Conservation (phyloP, 1,140 invertebrate species). For the Caenorhabditis brenneri region DNA sequence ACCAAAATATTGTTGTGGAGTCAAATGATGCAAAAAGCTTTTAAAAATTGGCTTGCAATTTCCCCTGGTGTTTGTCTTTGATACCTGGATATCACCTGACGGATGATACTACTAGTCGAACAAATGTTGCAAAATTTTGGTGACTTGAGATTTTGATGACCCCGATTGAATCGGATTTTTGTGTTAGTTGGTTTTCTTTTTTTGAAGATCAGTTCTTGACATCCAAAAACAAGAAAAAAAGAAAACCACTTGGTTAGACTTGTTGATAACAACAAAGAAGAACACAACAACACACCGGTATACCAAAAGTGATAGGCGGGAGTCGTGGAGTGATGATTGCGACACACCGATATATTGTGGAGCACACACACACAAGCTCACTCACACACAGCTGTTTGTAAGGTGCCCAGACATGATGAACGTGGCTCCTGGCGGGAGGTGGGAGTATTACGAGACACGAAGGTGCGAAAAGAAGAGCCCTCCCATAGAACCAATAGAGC, state of each 20-base stretch:
- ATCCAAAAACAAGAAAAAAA: not conserved
- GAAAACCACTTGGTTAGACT: not conserved
- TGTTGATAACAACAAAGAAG: conserved; percentile 7
- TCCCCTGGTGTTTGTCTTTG: too few relatives aligned
- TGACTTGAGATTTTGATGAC: too few relatives aligned
- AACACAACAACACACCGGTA: conserved; percentile 8
- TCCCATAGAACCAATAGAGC: conserved; percentile 43
- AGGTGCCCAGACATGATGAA: conserved; percentile 41
- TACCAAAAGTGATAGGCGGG: conserved; percentile 35
- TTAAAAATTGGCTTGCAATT: too few relatives aligned
- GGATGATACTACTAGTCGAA: too few relatives aligned
- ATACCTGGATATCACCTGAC: too few relatives aligned
- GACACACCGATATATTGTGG: conserved; percentile 22
- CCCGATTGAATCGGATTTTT: too few relatives aligned
- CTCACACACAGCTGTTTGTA: conserved; percentile 39
- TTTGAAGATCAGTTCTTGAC: too few relatives aligned
- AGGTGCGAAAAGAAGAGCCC: conserved; percentile 41
- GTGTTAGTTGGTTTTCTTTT: too few relatives aligned
- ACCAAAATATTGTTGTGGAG: not conserved
- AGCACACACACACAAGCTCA: conserved; percentile 8
- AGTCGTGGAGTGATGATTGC: not conserved
- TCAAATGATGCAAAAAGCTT: not conserved
- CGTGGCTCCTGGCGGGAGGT: conserved; percentile 38
- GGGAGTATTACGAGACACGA: conserved; percentile 38
- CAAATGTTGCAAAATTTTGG: too few relatives aligned